These are phyloP conservation scores for Chaetops frenatus DNA, from an alignment of 2,113 vertebrate species.

Conservation along the genomic window DNA sequence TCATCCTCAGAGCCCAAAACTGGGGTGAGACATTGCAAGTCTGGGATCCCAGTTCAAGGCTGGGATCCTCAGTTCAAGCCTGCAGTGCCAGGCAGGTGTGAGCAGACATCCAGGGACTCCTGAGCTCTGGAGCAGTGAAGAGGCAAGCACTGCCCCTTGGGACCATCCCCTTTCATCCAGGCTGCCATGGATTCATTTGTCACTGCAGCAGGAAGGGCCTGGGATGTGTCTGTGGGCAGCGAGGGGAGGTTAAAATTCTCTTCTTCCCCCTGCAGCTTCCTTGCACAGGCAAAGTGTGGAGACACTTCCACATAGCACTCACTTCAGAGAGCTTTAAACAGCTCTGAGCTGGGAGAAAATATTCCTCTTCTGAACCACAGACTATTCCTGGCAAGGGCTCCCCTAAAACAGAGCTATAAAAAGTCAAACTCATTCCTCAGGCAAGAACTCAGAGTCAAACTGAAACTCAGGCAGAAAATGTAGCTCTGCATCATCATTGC, in stretches of 20 bases:
- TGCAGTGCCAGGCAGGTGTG: neutral
- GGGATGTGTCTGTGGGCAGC: neutral
- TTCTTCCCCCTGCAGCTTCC: accelerated
- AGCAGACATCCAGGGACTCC: neutral
- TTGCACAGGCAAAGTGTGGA: accelerated
- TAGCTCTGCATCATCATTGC: neutral
- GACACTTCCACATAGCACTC: accelerated
- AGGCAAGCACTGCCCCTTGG: neutral
- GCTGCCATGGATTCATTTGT: neutral
- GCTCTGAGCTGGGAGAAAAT: neutral
- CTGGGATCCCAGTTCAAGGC: neutral
- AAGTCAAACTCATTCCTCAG: neutral
- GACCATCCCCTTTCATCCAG: neutral
- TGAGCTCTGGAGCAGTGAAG: neutral
- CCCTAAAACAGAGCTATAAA: neutral
- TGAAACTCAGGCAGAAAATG: neutral
- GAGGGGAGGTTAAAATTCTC: neutral
- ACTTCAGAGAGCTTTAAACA: neutral
- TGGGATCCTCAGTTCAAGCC: neutral
- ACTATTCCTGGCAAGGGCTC: neutral
- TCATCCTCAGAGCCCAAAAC: neutral
- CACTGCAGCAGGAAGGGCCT: neutral
- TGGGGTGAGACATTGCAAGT: accelerated
- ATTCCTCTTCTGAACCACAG: neutral
- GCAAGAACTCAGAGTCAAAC: no score